phyloP scores from a whole-genome alignment of 1,140 invertebrate species.

The Calycopis cecrops region DNA sequence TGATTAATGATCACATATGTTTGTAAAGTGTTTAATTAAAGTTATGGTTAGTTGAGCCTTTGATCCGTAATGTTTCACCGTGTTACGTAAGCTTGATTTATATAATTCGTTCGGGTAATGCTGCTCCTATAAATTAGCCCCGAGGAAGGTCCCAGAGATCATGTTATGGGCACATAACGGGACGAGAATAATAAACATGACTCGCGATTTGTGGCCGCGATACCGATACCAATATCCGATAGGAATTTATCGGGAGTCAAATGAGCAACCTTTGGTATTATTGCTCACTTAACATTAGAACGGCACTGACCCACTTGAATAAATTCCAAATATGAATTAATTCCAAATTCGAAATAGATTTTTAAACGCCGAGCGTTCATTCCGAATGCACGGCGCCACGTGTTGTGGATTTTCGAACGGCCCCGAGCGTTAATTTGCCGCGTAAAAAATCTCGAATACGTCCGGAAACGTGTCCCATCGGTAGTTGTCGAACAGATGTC shows the following conservation, averaged over 20 bases:
- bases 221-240: background rate
- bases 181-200: background rate
- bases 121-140: constrained; percentile 1
- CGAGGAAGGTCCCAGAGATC: background rate
- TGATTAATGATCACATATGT: too few species aligned
- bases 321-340: too few species aligned
- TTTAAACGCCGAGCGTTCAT: constrained; percentile 15
- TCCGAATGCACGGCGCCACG: constrained; percentile 33
- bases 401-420: constrained; percentile 47
- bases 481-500: constrained; percentile 63
- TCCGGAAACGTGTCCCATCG: constrained; percentile 59
- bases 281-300: too few species aligned
- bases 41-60: too few species aligned
- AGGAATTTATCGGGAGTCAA: background rate
- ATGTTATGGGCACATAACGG: background rate
- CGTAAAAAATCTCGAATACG: constrained; percentile 58
- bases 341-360: too few species aligned
- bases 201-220: background rate
- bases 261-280: too few species aligned
- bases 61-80: background rate
- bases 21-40: too few species aligned
- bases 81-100: background rate
- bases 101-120: background rate
- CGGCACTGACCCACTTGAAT: too few species aligned
- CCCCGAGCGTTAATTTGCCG: constrained; percentile 57